Evolutionary conservation across 2,797 vertebrate species (phyloP).

Genomic region (Garrulus glandarius): DNA sequence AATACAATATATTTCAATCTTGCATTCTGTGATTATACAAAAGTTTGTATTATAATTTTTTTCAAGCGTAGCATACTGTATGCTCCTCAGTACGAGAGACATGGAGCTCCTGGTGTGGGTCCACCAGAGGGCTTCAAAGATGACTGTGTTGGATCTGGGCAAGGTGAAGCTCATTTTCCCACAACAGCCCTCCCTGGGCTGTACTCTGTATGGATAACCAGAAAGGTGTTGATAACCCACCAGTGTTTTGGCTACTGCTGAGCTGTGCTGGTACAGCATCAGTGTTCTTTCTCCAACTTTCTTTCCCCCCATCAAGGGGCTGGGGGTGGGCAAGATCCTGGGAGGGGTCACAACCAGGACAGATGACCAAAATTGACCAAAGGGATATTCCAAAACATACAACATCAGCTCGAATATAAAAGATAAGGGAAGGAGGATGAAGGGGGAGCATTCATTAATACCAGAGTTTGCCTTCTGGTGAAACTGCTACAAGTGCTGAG

Average conservation of each 20-base stretch:
- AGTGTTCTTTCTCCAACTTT: background rate
- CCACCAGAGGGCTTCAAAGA: background rate
- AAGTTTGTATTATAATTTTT: background rate
- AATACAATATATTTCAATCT: background rate
- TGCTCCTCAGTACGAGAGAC: background rate
- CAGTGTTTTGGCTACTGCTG: background rate
- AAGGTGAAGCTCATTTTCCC: background rate
- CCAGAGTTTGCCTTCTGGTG: background rate
- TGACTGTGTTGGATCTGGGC: accelerated
- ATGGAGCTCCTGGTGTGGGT: background rate
- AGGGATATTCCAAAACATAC: background rate
- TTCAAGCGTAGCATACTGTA: background rate
- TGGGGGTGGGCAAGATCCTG: background rate
- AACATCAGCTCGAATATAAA: background rate
- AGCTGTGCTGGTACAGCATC: background rate
- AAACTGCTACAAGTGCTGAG: background rate
- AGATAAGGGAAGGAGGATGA: background rate
- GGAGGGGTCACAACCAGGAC: background rate
- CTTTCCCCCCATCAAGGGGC: background rate
- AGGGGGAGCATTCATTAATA: background rate
- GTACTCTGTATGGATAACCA: background rate
- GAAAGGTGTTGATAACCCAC: background rate
- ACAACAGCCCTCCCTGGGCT: background rate
- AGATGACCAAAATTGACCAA: background rate
- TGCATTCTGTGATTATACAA: background rate